phyloP scores from a whole-genome alignment of 2,113 vertebrate species.

The Aspidoscelis tigris region DNA sequence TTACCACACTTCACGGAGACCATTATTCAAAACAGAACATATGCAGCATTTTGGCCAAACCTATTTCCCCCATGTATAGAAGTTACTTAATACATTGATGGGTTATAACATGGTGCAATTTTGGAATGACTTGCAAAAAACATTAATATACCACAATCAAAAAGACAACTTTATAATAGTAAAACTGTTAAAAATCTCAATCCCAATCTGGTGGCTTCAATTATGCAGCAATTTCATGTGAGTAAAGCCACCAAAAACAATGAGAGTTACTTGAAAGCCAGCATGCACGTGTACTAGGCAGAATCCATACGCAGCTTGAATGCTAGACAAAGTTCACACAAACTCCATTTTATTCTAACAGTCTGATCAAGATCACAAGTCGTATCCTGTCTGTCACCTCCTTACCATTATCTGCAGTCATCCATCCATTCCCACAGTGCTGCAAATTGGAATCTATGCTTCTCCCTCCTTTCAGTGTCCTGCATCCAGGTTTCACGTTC shows the following conservation, averaged over 20 bases:
- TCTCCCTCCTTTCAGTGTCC: neutral
- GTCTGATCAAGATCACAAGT: neutral
- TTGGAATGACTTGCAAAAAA: too few relatives aligned
- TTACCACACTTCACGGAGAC: too few relatives aligned
- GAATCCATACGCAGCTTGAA: neutral
- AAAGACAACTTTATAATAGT: too few relatives aligned
- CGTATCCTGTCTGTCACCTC: neutral
- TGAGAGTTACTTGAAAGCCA: neutral
- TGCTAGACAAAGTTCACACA: neutral
- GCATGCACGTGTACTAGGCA: too few relatives aligned
- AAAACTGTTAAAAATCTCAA: too few relatives aligned
- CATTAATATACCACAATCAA: too few relatives aligned
- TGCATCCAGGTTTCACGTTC: conserved; percentile 21
- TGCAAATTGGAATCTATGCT: conserved; percentile 24
- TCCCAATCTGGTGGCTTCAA: too few relatives aligned
- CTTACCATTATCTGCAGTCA: conserved; percentile 45
- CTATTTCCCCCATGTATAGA: neutral
- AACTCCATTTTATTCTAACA: neutral
- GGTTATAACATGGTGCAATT: too few relatives aligned
- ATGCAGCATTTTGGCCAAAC: neutral
- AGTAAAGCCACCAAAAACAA: neutral
- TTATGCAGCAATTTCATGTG: too few relatives aligned
- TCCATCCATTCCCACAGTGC: conserved; percentile 45
- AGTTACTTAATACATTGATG: neutral
- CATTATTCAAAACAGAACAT: too few relatives aligned